These are phyloP conservation scores for Dasyprocta punctata DNA, from an alignment of 2,113 vertebrate species.

Conservation along the genomic window DNA sequence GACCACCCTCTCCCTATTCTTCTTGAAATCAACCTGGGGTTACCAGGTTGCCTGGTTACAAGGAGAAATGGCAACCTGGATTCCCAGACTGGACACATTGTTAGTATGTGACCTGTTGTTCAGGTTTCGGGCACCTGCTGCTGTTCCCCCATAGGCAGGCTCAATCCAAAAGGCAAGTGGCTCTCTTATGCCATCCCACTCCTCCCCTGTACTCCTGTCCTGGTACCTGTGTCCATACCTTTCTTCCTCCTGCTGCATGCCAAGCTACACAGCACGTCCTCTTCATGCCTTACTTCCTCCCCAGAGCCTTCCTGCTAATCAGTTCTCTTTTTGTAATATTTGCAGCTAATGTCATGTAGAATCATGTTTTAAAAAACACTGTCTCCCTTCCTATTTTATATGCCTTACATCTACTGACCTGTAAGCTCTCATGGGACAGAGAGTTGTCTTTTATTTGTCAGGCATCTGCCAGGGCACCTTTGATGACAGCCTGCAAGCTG, in stretches of 20 bases:
- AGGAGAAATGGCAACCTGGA: neutral
- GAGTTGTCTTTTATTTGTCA: neutral
- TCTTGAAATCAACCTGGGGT: neutral
- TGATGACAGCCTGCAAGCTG: neutral
- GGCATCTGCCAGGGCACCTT: neutral
- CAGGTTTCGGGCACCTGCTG: too few species aligned
- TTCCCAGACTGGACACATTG: too few species aligned
- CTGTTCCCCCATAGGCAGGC: neutral
- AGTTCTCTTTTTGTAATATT: neutral
- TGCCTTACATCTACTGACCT: neutral
- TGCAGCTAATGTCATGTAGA: neutral
- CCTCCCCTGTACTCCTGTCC: neutral
- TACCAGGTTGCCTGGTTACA: neutral
- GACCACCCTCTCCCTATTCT: neutral
- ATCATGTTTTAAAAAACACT: neutral
- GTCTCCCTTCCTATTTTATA: neutral
- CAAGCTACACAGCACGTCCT: accelerated
- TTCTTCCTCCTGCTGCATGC: neutral
- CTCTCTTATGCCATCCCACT: neutral
- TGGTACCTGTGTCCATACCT: neutral
- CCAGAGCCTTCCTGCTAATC: neutral
- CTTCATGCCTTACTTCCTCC: neutral
- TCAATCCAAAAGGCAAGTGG: neutral
- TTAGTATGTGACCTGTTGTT: neutral
- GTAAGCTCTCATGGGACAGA: neutral